Evolutionary conservation across 2,113 vertebrate species (phyloP).

Genomic region (Protobothrops mucrosquamatus): DNA sequence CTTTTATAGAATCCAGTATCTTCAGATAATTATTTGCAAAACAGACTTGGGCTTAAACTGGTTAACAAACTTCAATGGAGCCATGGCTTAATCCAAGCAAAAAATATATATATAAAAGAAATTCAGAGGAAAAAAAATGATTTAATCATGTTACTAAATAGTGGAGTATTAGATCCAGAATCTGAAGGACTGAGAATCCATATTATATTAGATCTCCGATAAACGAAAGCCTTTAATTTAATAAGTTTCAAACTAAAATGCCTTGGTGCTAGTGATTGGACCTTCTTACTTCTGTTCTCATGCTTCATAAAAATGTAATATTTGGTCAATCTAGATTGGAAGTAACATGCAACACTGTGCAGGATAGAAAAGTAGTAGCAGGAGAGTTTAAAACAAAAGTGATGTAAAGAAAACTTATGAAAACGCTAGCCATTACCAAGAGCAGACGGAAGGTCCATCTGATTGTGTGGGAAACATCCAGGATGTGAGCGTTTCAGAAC

Average conservation of each 20-base stretch:
- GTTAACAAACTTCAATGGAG: neutral
- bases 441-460: conserved; percentile 62
- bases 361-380: neutral
- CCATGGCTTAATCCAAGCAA: neutral
- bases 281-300: neutral
- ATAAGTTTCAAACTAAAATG: neutral
- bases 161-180: neutral
- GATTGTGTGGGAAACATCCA: conserved; percentile 45
- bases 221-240: neutral
- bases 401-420: conserved; percentile 39
- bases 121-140: neutral
- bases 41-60: neutral
- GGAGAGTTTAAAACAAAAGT: neutral
- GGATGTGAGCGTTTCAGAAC: conserved; percentile 47
- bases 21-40: neutral
- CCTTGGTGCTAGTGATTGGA: neutral
- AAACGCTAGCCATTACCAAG: conserved; percentile 48
- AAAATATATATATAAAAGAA: neutral
- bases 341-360: neutral
- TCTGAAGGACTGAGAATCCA: neutral
- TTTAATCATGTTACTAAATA: neutral
- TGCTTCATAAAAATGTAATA: neutral
- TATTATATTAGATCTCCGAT: neutral
- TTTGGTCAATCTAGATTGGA: neutral
- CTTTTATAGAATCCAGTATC: neutral